These are phyloP conservation scores for Prenolepis imparis DNA, from an alignment of 2,888 invertebrate genomes.

Conservation along the genomic window DNA sequence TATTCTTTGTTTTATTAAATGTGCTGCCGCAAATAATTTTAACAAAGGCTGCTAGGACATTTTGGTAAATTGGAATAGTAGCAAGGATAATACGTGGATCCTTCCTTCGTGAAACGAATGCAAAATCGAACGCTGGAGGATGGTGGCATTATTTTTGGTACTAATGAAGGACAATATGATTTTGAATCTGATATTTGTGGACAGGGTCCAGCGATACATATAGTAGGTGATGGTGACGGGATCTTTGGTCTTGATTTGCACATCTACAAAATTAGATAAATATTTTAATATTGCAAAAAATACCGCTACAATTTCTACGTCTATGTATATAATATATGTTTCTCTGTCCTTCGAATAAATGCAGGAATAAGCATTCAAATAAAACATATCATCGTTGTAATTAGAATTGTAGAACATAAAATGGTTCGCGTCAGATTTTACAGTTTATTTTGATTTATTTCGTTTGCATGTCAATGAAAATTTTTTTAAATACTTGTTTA, in stretches of 20 bases:
- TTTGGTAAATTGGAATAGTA: constrained; percentile 68
- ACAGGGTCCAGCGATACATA: constrained; percentile 73
- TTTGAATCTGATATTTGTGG: constrained; percentile 61
- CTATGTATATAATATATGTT: too few relatives aligned
- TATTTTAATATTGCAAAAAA: neutral
- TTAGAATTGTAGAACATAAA: constrained; percentile 24
- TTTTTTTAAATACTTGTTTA: neutral
- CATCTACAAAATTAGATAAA: constrained; percentile 60
- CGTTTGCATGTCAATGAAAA: neutral
- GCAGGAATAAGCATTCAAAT: neutral
- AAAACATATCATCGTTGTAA: neutral
- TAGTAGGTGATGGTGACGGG: constrained; percentile 60
- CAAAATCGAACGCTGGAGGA: constrained; percentile 75
- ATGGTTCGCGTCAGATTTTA: neutral
- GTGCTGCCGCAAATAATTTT: neutral
- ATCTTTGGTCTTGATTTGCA: constrained; percentile 65
- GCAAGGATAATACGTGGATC: constrained; percentile 74
- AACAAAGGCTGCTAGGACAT: constrained; percentile 26
- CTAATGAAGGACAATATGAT: constrained; percentile 59
- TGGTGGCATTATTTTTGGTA: constrained; percentile 70
- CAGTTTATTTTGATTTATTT: neutral
- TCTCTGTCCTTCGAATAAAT: neutral
- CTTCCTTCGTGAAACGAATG: constrained; percentile 71
- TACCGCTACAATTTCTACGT: too few relatives aligned
- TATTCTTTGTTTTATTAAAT: neutral